phyloP scores from a whole-genome alignment of 2,888 invertebrate species.

The Ernsta delagoae region DNA sequence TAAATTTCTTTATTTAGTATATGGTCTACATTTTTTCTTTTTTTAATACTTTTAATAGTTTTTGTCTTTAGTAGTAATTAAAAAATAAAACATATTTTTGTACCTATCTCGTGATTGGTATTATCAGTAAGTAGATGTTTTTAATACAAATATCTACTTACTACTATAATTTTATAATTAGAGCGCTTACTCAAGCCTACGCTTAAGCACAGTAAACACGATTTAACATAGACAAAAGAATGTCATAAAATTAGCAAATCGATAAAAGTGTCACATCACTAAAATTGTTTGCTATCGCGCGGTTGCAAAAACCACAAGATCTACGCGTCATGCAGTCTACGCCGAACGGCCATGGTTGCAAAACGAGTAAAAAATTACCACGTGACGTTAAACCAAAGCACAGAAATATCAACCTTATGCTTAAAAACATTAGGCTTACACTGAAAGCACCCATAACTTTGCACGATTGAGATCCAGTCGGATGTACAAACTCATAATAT shows the following conservation, averaged over 20 bases:
- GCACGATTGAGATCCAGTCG: slow-evolving; percentile 39
- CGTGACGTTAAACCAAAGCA: slow-evolving; percentile 37
- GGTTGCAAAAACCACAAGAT: slow-evolving; percentile 73
- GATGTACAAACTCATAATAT: slow-evolving; percentile 35
- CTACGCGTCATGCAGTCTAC: slow-evolving; percentile 79
- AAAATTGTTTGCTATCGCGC: slow-evolving; percentile 60
- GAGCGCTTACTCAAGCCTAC: too few relatives aligned
- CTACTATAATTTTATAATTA: too few relatives aligned
- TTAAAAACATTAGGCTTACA: not conserved
- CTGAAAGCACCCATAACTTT: slow-evolving; percentile 10
- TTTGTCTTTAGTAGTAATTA: too few relatives aligned
- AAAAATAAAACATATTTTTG: too few relatives aligned
- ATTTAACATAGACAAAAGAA: too few relatives aligned
- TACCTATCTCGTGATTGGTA: too few relatives aligned
- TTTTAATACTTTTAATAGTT: too few relatives aligned
- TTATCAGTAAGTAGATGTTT: too few relatives aligned
- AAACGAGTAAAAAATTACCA: slow-evolving; percentile 60
- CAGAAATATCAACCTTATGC: slow-evolving; percentile 50
- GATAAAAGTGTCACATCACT: slow-evolving; percentile 53
- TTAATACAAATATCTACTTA: too few relatives aligned
- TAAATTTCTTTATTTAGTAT: too few relatives aligned
- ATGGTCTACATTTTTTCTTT: too few relatives aligned
- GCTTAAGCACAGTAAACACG: too few relatives aligned
- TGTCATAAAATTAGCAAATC: not conserved
- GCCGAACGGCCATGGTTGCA: slow-evolving; percentile 54